phyloP scores from a whole-genome alignment of 2,888 invertebrate genomes.

The Adineta ricciae region DNA sequence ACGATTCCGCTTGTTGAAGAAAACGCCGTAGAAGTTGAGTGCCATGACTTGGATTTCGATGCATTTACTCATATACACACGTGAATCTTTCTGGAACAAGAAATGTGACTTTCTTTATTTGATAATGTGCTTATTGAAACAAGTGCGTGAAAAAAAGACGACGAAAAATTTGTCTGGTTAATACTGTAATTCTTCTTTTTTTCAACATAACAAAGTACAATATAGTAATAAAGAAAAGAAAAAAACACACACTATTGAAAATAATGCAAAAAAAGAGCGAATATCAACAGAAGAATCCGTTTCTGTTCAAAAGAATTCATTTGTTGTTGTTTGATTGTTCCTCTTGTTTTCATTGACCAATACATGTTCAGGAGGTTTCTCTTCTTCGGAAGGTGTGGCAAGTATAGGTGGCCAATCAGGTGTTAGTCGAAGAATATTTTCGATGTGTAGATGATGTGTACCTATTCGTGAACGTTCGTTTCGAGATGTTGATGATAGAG shows the following conservation, averaged over 20 bases:
- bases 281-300: background rate
- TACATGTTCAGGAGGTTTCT: background rate
- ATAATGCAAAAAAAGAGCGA: background rate
- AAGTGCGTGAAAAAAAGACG: background rate
- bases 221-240: background rate
- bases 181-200: background rate
- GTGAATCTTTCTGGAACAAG: background rate
- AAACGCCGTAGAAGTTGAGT: background rate
- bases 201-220: background rate
- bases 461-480: background rate
- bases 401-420: conserved; percentile 18
- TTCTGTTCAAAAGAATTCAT: background rate
- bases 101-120: background rate
- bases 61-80: background rate
- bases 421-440: background rate
- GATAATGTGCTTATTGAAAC: background rate
- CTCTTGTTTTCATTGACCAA: background rate
- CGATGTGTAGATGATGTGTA: conserved; percentile 1
- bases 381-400: conserved; percentile 13
- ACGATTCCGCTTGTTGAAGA: background rate
- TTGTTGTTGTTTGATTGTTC: background rate
- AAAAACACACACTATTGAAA: background rate
- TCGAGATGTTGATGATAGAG: background rate
- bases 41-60: background rate
- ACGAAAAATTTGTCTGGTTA: background rate